Base-by-base conservation (phyloP, 2,797 vertebrate genomes). In the Diplodus sargus region DNA sequence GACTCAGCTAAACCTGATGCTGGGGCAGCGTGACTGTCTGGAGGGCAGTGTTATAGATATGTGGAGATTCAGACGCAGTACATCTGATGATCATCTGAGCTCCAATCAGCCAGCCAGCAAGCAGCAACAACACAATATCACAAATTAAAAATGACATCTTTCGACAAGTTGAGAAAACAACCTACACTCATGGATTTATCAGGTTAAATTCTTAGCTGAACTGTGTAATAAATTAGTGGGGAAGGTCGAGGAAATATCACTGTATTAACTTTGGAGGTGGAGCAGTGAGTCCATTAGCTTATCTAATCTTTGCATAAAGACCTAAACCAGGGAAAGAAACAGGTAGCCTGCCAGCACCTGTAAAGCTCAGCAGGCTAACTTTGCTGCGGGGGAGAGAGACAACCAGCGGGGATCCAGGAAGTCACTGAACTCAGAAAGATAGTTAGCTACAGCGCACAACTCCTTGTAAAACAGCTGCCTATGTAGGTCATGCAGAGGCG, bases 1-100 rank as follows among this genome's bases (percentile, higher is more conserved):
- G 80, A 92, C 87, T 81, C 70, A 65, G 79, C 74, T 34, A n/a
- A 86, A 85, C 23, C 66, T 66, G 76, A 83, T 70, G 57, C 75
- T 65, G 70, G 78, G 58, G 13, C 17, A 49, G 52, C n/a, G 13
- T 34, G 45, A 76, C 61, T 70, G 59, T 76, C 51, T 78, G 51
- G n/a, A 82, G 64, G 73, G 3, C 62, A 39, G 34, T 65, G 69
- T 77, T 45, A 61, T 4, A 48, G 68, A 74, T 66, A 56, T 65
- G 5, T 56, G 23, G 6, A 65, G 42, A 57, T 62, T n/a, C 7
- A 66, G 68, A 69, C 16, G 34, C 56, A 60, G 39, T 28, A n/a
- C 8, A 47, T 18, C n/a, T 51, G 23, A 60, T 70, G 30, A 73
- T 57, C 22, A 47, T 49, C 6, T 57, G 11, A 39, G 20, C 39